Evolutionary conservation across 1,140 invertebrate species (phyloP).

Genomic region (Calephelis virginiensis): DNA sequence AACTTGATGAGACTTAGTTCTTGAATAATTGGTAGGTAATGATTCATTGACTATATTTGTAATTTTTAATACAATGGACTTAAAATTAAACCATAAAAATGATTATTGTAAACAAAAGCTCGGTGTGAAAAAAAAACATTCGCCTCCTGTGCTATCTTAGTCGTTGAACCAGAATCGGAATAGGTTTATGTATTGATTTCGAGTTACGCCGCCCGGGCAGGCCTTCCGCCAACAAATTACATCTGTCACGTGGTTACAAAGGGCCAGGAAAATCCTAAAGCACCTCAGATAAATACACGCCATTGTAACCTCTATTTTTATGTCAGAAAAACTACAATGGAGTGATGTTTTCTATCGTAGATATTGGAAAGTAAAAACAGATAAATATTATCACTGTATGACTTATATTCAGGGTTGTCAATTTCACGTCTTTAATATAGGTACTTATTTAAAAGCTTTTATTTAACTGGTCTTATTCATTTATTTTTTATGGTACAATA

Average conservation of each 20-base stretch:
- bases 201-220: constrained; percentile 27
- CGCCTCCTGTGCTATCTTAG: neutral
- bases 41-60: too few relatives aligned
- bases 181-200: constrained; percentile 31
- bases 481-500: too few relatives aligned
- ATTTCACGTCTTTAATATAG: neutral
- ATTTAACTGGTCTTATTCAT: too few relatives aligned
- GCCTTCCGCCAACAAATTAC: constrained; percentile 26
- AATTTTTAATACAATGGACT: too few relatives aligned
- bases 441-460: too few relatives aligned
- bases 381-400: constrained; percentile 41
- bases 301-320: constrained; percentile 8
- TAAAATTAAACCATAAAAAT: too few relatives aligned
- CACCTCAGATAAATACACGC: neutral
- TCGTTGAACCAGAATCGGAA: constrained; percentile 23
- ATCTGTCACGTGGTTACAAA: constrained; percentile 29
- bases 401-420: constrained; percentile 23
- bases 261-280: constrained; percentile 17
- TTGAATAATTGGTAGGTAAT: too few relatives aligned
- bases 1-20: too few relatives aligned
- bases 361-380: constrained; percentile 33
- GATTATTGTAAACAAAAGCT: too few relatives aligned
- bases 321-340: constrained; percentile 9
- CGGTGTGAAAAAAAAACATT: neutral
- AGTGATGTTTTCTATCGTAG: neutral